Conservation (phyloP, 2,888 invertebrate genomes). For the Beris chalybata region DNA sequence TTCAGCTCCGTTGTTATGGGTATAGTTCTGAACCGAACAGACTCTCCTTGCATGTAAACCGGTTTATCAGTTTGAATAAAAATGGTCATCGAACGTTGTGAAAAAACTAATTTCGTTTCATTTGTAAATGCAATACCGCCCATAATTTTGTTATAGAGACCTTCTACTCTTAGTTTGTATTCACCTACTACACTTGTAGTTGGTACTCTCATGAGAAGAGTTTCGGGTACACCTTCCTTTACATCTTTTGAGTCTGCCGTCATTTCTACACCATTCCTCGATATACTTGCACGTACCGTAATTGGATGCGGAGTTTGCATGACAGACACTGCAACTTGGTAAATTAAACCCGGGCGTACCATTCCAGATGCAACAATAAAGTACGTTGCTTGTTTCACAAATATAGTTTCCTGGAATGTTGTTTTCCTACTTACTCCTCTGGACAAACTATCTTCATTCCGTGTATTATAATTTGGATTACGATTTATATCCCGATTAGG, state of each 20-base stretch:
- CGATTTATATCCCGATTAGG: constrained; percentile 9
- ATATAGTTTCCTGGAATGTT: constrained; percentile 37
- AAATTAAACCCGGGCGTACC: constrained; percentile 89
- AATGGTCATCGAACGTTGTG: constrained; percentile 89
- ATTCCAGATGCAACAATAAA: constrained; percentile 89
- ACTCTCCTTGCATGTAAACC: constrained; percentile 90
- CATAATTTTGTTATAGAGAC: constrained; percentile 66
- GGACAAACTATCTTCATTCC: constrained; percentile 25
- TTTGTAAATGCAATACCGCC: constrained; percentile 90
- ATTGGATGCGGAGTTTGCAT: constrained; percentile 77
- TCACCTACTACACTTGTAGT: constrained; percentile 79
- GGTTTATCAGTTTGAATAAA: constrained; percentile 95
- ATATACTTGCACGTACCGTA: constrained; percentile 84
- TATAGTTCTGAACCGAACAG: constrained; percentile 85
- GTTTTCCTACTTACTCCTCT: constrained; percentile 46
- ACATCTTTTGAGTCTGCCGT: constrained; percentile 80
- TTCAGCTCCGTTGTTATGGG: constrained; percentile 91
- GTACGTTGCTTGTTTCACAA: constrained; percentile 64
- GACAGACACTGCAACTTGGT: constrained; percentile 84
- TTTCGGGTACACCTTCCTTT: constrained; percentile 84
- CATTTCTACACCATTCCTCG: constrained; percentile 86
- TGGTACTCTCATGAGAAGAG: constrained; percentile 88
- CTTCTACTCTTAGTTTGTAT: constrained; percentile 83
- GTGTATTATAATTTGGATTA: constrained; percentile 4
- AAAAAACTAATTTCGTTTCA: constrained; percentile 82